A percentile compares a stretch with the other conserved stretches of the same genome.
Conservation (phyloP, 2,797 vertebrate genomes). For the Cossypha caffra region DNA sequence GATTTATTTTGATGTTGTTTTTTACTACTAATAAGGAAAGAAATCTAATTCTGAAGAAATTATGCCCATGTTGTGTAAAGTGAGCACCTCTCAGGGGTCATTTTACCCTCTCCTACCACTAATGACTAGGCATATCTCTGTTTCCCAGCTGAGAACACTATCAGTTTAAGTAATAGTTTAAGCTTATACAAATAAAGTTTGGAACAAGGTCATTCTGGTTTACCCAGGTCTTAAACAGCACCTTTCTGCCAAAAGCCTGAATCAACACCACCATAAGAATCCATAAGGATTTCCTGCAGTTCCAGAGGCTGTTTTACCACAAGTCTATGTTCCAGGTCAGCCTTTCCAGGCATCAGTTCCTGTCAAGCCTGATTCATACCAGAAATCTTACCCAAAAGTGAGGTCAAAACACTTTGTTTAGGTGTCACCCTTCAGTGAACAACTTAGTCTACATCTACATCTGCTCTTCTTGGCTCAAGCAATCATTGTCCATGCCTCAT, state of each 20-base stretch:
- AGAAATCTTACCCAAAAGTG: not conserved
- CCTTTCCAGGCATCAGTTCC: not conserved
- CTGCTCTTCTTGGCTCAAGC: not conserved
- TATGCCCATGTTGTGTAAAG: not conserved
- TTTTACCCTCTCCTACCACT: not conserved
- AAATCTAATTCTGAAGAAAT: not conserved
- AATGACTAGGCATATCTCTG: not conserved
- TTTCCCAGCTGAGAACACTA: not conserved
- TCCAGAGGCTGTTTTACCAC: not conserved
- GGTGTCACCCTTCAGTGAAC: not conserved
- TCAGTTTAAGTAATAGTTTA: conserved; percentile 4
- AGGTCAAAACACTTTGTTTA: not conserved
- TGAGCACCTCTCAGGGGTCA: not conserved
- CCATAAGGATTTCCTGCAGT: not conserved
- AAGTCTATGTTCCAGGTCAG: not conserved
- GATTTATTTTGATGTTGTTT: not conserved
- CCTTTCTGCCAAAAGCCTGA: not conserved
- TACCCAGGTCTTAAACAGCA: not conserved
- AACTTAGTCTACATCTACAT: not conserved
- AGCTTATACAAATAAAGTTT: conserved; percentile 23
- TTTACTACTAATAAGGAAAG: not conserved
- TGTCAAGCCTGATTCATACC: not conserved
- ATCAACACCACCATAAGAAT: not conserved
- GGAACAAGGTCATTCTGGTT: conserved; percentile 27
- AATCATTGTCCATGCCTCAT: not conserved